These are phyloP conservation scores for Notocelia uddmanniana DNA, from an alignment of 2,888 invertebrate genomes.

Conservation along the genomic window DNA sequence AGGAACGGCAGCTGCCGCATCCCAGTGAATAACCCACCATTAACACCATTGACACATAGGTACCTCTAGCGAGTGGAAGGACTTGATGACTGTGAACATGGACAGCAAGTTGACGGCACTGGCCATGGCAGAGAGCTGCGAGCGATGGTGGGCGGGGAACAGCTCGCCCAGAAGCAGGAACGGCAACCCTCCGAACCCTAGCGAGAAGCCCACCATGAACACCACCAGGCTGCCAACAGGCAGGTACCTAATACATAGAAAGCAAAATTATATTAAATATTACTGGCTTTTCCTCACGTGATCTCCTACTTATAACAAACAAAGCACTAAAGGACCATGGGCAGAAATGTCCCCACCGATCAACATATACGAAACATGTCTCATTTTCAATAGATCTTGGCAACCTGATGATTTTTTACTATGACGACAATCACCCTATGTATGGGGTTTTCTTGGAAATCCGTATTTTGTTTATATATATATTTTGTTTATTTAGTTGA, in stretches of 20 bases:
- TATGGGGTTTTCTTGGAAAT: too few species aligned
- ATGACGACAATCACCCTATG: too few species aligned
- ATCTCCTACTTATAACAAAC: too few species aligned
- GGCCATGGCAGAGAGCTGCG: conserved; percentile 84
- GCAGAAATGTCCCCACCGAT: too few species aligned
- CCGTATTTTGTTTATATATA: too few species aligned
- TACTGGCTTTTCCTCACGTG: background rate
- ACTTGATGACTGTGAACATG: conserved; percentile 86
- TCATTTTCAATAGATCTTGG: too few species aligned
- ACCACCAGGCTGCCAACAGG: conserved; percentile 85
- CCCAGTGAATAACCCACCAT: conserved; percentile 87
- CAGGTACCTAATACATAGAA: conserved; percentile 72
- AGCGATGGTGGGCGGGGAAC: conserved; percentile 85
- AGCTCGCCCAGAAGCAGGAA: conserved; percentile 87
- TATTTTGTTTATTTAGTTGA: too few species aligned
- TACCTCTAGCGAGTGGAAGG: conserved; percentile 80
- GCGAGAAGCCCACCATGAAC: conserved; percentile 87
- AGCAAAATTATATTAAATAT: background rate
- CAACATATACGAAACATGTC: too few species aligned
- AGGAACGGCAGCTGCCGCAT: conserved; percentile 87
- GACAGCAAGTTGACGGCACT: conserved; percentile 83
- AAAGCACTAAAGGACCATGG: too few species aligned
- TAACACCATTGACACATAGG: background rate
- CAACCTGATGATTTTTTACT: too few species aligned
- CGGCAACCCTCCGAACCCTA: conserved; percentile 88